These are phyloP conservation scores for Trichonephila clavipes DNA, from an alignment of 1,140 invertebrate species.

Conservation along the genomic window DNA sequence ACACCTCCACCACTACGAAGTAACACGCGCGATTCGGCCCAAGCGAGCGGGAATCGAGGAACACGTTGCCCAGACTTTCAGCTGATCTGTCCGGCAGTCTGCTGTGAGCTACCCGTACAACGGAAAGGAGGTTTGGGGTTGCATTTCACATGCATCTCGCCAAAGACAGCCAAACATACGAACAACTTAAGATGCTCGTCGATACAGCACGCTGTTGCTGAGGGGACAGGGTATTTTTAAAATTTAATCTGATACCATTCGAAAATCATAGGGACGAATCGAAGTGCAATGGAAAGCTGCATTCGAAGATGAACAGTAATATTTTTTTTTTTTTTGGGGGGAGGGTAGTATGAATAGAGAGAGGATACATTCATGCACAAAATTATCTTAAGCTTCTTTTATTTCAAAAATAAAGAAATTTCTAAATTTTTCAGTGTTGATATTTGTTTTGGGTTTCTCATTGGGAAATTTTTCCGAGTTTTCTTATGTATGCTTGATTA, in stretches of 20 bases:
- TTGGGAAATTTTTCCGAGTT: too few relatives aligned
- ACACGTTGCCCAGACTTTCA: conserved; percentile 14
- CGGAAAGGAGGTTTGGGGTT: not conserved
- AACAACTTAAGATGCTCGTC: not conserved
- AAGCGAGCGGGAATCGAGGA: not conserved
- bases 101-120: not conserved
- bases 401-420: too few relatives aligned
- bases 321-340: too few relatives aligned
- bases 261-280: too few relatives aligned
- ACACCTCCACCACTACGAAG: not conserved
- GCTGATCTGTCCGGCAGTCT: not conserved
- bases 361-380: too few relatives aligned
- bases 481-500: too few relatives aligned
- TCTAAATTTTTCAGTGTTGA: too few relatives aligned
- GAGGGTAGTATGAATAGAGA: too few relatives aligned
- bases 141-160: not conserved
- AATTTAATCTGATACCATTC: not conserved
- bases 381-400: too few relatives aligned
- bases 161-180: not conserved
- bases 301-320: too few relatives aligned
- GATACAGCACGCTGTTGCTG: conserved; percentile 6
- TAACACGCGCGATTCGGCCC: not conserved
- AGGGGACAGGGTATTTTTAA: not conserved
- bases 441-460: too few relatives aligned
- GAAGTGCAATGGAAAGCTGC: too few relatives aligned